Conservation (phyloP, 2,888 invertebrate species). For the Leptinotarsa juncta region DNA sequence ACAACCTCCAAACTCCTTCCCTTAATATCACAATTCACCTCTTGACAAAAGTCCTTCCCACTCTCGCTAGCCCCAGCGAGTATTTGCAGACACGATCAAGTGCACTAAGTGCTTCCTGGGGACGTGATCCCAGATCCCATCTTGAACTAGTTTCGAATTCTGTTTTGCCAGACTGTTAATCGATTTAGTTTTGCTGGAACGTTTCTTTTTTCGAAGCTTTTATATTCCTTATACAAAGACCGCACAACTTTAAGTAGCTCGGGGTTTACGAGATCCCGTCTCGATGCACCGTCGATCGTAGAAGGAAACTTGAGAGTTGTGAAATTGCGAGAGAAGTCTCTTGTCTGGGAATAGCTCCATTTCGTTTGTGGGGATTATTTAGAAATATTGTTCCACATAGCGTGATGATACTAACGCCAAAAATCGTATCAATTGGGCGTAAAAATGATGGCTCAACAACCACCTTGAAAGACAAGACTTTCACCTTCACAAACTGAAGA, state of each 20-base stretch:
- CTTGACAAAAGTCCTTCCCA: background rate
- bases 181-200: conserved; percentile 33
- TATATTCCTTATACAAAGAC: conserved; percentile 2
- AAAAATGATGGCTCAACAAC: no score
- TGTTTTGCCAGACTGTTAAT: conserved; percentile 32
- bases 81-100: conserved; percentile 26
- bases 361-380: no score
- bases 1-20: background rate
- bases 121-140: conserved; percentile 35
- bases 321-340: background rate
- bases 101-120: conserved; percentile 38
- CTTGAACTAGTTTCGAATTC: conserved; percentile 37
- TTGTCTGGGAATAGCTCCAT: no score
- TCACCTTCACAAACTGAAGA: no score
- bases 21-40: background rate
- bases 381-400: no score
- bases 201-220: conserved; percentile 25
- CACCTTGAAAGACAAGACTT: no score
- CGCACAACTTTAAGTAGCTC: background rate
- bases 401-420: no score
- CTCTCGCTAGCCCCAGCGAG: background rate
- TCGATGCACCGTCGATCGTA: background rate
- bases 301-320: background rate
- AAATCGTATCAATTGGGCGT: no score
- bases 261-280: background rate